These are phyloP conservation scores for Melanotaenia pygmaea DNA, from an alignment of 2,797 vertebrate genomes.

Conservation along the genomic window DNA sequence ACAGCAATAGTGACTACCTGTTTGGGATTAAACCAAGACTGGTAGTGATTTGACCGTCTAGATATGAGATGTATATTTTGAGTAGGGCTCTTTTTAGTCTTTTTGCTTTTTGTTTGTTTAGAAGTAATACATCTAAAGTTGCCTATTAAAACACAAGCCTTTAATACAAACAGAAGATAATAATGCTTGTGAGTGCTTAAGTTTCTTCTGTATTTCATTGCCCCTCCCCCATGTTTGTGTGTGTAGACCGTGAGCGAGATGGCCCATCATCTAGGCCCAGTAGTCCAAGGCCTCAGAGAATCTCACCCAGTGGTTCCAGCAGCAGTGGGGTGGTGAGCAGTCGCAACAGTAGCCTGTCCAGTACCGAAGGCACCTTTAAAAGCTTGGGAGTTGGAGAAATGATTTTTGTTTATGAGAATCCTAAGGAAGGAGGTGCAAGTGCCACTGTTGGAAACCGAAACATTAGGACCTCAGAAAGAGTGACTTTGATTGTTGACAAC, in stretches of 20 bases:
- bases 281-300: conserved; percentile 94
- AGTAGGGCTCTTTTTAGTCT: neutral
- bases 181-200: neutral
- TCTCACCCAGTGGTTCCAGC: conserved; percentile 92
- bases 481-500: conserved; percentile 97
- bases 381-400: conserved; percentile 87
- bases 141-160: neutral
- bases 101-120: neutral
- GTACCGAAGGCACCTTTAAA: conserved; percentile 93
- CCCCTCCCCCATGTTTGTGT: neutral
- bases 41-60: conserved; percentile 1
- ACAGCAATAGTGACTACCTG: conserved; percentile 21
- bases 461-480: conserved; percentile 87
- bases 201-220: neutral
- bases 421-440: conserved; percentile 1
- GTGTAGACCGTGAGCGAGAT: conserved; percentile 90
- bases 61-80: conserved; percentile 2
- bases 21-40: conserved; percentile 17
- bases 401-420: conserved; percentile 92
- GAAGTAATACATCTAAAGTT: neutral
- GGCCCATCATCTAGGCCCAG: conserved; percentile 90
- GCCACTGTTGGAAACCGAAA: conserved; percentile 8
- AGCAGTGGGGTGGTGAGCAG: conserved; percentile 92
- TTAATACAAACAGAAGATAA: neutral
- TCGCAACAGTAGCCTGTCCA: conserved; percentile 94